Base-by-base conservation (phyloP, 2,113 vertebrate species). In the Strix uralensis region DNA sequence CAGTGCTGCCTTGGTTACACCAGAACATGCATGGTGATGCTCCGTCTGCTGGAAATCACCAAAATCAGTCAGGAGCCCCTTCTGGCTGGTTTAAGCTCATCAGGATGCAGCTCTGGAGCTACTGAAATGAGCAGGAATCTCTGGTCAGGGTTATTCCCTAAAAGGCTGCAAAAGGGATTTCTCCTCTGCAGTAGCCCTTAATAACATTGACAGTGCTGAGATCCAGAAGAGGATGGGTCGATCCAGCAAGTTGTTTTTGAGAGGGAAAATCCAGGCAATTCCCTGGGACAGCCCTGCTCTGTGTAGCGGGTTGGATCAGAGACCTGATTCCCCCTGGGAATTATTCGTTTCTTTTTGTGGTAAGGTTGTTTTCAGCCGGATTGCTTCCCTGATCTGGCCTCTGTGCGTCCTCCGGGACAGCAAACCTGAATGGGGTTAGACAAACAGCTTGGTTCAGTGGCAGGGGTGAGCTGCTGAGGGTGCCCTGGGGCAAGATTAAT, bases 391-490 rank as follows among this genome's bases (percentile, higher is more conserved):
- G 46, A 40, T 36, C 63, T 40, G 71, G 86, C 67, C 38, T 83
- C 51, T 3, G 1, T 22, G 44, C 0, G 9, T 94, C 86, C 80
- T 61, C 11, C 1, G 86, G 88, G 83, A 94, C 67, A 54, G 72
- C 75, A 93, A 74, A 91, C 77, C 93, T 81, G 82, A 79, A 70
- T 30, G 4, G 88, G 92, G 90, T 95, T 94, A 96, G 90, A 94
- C 74, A 95, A 96, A 94, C 92, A 96, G 95, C 83, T 93, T 92
- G 92, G 80, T 69, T 86, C 59, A 95, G 88, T 73, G 1, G 86
- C 81, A 51, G 81, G 83, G 86, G 81, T 88, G 89, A 78, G 61
- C 46, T 69, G 49, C 34, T 1, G 6, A 47, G 72, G 90, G 63
- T 81, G 59, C 89, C 86, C 58, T 1, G 5, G 63, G 77, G 86